These are phyloP conservation scores for Neomonachus schauinslandi DNA, from an alignment of 2,113 vertebrate genomes.

Conservation along the genomic window DNA sequence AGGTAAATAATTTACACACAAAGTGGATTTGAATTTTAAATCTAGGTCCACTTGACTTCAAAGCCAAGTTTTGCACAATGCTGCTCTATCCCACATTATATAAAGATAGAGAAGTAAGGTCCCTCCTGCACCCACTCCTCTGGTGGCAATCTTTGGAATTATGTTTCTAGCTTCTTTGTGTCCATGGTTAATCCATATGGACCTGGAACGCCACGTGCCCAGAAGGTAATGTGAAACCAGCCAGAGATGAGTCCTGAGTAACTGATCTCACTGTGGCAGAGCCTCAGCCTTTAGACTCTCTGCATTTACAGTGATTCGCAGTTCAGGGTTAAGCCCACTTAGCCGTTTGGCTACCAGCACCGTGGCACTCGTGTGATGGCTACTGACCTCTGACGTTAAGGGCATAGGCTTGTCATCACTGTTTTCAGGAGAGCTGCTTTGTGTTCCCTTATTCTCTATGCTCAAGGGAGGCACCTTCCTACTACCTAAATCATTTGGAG, in stretches of 20 bases:
- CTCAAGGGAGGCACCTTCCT: neutral
- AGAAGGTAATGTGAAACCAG: neutral
- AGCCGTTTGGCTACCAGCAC: neutral
- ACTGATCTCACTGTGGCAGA: too few species aligned
- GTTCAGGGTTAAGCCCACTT: neutral
- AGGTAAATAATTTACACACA: neutral
- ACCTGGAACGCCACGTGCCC: neutral
- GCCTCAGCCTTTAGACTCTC: neutral
- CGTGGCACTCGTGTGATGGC: neutral
- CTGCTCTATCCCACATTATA: neutral
- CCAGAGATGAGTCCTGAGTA: neutral
- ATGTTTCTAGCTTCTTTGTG: neutral
- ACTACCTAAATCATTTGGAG: neutral
- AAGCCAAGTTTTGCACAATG: neutral
- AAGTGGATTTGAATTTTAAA: neutral
- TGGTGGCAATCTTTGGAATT: neutral
- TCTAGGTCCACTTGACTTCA: neutral
- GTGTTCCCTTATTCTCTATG: neutral
- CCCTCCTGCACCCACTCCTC: too few species aligned
- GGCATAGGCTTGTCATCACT: neutral
- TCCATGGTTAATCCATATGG: neutral
- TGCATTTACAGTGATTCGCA: neutral
- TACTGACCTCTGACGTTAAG: neutral
- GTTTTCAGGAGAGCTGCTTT: neutral
- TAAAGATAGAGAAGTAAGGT: neutral